phyloP scores from a whole-genome alignment of 2,113 vertebrate genomes.

The Bucco capensis region DNA sequence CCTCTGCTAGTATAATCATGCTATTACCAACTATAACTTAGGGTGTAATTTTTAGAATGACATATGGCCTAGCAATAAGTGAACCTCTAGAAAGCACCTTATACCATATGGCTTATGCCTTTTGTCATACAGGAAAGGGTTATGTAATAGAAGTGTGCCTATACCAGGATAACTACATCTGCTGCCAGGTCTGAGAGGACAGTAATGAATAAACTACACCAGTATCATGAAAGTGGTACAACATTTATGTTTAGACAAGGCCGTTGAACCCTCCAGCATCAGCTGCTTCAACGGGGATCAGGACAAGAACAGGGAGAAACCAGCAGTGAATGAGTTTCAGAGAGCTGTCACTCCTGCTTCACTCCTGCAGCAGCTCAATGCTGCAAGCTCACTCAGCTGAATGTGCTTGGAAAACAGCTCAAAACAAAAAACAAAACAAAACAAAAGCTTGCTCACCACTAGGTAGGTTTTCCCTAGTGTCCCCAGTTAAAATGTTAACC shows the following conservation, averaged over 20 bases:
- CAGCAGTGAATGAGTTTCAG: background rate
- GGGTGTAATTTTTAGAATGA: background rate
- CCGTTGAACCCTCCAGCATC: background rate
- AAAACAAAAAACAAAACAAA: background rate
- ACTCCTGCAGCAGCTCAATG: background rate
- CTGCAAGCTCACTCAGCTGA: background rate
- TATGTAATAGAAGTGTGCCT: background rate
- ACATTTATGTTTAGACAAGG: background rate
- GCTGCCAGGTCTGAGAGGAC: background rate
- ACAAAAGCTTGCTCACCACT: background rate
- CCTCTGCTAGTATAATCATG: background rate
- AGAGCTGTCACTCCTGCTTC: background rate
- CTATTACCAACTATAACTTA: background rate
- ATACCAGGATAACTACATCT: background rate
- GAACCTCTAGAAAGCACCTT: background rate
- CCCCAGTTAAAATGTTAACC: constrained; percentile 27
- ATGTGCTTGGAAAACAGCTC: constrained; percentile 3
- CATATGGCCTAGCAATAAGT: background rate
- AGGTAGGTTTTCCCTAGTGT: constrained; percentile 41
- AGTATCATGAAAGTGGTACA: background rate
- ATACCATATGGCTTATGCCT: background rate
- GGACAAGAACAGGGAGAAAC: background rate
- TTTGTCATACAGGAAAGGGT: background rate
- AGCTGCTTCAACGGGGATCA: background rate
- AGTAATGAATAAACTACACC: background rate